Evolutionary conservation across 23 tunicate species (phyloP).

Genomic region (Trididemnum miniatum): DNA sequence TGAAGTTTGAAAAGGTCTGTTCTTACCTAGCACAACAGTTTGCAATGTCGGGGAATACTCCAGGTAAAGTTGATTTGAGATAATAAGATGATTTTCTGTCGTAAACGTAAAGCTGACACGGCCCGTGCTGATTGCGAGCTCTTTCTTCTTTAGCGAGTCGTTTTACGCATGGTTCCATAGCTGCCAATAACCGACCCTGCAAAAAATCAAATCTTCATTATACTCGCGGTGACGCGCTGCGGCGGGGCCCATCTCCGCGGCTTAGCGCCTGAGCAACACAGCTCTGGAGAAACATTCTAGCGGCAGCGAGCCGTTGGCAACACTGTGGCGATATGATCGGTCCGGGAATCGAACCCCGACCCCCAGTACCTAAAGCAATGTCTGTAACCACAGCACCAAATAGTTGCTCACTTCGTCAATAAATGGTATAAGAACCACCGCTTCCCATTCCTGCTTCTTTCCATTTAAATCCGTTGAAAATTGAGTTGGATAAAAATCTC

Average conservation of each 20-base stretch:
- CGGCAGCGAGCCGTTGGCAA: too few relatives aligned
- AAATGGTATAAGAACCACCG: conserved; percentile 94
- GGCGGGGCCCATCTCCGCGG: too few relatives aligned
- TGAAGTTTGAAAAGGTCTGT: too few relatives aligned
- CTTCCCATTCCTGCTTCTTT: conserved; percentile 99
- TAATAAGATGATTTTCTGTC: conserved; percentile 47
- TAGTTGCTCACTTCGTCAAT: conserved; percentile 76
- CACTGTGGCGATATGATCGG: too few relatives aligned
- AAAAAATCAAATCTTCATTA: too few relatives aligned
- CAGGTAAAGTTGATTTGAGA: conserved; percentile 63
- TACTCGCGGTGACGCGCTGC: too few relatives aligned
- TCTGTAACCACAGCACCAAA: too few relatives aligned
- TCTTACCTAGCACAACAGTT: conserved; percentile 53
- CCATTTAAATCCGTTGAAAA: conserved; percentile 94
- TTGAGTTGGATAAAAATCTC: conserved; percentile 89
- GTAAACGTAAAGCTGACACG: conserved; percentile 63
- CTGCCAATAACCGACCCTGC: conserved; percentile 72
- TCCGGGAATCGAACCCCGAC: too few relatives aligned
- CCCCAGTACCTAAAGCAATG: too few relatives aligned
- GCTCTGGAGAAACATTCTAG: too few relatives aligned
- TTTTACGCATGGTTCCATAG: conserved; percentile 73
- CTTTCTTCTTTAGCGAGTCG: conserved; percentile 55
- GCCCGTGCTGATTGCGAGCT: conserved; percentile 69
- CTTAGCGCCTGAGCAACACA: too few relatives aligned
- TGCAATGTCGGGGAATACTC: conserved; percentile 54